Percentiles rank a stretch among this genome's conserved stretches.
These are phyloP conservation scores for Plutomurus gul DNA, from an alignment of 1,140 invertebrate genomes.

Conservation along the genomic window DNA sequence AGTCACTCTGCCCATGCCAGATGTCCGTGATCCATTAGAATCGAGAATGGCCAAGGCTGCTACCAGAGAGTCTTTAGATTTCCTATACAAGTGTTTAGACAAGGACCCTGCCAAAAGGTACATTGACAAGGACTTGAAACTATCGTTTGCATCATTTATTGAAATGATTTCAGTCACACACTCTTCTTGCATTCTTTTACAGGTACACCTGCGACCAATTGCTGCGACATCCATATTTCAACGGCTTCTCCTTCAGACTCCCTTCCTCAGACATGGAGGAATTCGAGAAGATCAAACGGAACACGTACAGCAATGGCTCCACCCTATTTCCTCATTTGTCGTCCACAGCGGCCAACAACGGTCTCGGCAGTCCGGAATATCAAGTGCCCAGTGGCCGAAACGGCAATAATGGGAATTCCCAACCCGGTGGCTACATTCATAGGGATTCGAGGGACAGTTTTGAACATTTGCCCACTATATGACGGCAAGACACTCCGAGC, in stretches of 20 bases:
- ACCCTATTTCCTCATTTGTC: constrained; percentile 69
- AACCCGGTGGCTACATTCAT: background rate
- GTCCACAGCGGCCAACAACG: constrained; percentile 57
- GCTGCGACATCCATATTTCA: constrained; percentile 85
- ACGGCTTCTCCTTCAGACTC: constrained; percentile 76
- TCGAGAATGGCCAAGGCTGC: constrained; percentile 76
- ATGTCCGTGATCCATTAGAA: constrained; percentile 79
- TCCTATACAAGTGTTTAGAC: constrained; percentile 90
- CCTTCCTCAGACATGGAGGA: constrained; percentile 72
- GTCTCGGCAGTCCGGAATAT: constrained; percentile 37
- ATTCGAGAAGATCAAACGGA: constrained; percentile 69
- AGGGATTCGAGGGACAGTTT: constrained; percentile 56
- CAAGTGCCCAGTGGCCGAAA: background rate
- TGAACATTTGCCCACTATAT: constrained; percentile 73
- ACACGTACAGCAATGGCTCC: constrained; percentile 62
- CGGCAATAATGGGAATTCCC: constrained; percentile 18
- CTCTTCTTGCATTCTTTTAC: no score
- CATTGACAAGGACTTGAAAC: constrained; percentile 76
- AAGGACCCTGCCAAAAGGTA: constrained; percentile 90
- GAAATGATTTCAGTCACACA: constrained; percentile 79
- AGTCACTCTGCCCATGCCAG: constrained; percentile 88
- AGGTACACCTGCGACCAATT: constrained; percentile 80
- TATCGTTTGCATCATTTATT: constrained; percentile 87
- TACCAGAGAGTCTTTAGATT: constrained; percentile 74
- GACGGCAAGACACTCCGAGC: constrained; percentile 55